phyloP scores from a whole-genome alignment of 2,888 invertebrate species.

The Tenthredo distinguenda region DNA sequence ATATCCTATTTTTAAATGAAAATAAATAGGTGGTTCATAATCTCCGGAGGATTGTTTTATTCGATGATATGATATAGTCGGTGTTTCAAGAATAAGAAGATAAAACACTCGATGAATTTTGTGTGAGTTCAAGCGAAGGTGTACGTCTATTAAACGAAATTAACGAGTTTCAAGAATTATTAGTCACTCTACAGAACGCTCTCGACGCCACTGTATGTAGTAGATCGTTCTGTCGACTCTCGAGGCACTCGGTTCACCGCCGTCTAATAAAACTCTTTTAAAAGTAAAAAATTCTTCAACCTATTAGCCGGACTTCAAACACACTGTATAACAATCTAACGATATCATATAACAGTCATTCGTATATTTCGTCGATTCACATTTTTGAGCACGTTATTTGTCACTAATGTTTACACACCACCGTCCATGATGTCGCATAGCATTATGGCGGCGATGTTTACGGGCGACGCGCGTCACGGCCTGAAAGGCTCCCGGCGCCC shows the following conservation, averaged over 20 bases:
- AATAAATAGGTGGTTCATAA: background rate
- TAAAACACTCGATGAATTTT: background rate
- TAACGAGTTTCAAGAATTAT: background rate
- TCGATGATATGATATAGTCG: background rate
- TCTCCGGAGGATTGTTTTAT: background rate
- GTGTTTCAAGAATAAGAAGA: background rate
- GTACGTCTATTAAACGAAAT: background rate
- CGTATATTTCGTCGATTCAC: background rate
- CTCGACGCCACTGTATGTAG: conserved; percentile 33
- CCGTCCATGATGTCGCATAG: conserved; percentile 61
- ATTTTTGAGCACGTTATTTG: conserved; percentile 43
- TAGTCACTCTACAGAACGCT: background rate
- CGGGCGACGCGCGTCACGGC: conserved; percentile 54
- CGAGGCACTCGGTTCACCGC: conserved; percentile 33
- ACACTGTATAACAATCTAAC: background rate
- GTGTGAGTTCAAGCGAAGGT: background rate
- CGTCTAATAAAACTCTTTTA: background rate
- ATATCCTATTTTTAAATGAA: conserved; percentile 2
- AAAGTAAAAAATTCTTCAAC: background rate
- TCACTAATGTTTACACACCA: conserved; percentile 61
- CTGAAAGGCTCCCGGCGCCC: background rate
- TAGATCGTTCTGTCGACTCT: conserved; percentile 16
- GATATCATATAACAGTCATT: background rate
- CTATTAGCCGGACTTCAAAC: background rate
- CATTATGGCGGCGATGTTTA: conserved; percentile 65